Percentiles rank a stretch among this genome's conserved stretches.
Evolutionary conservation across 2,888 invertebrate species (phyloP).

Genomic region (Acanthococcus lagerstroemiae): DNA sequence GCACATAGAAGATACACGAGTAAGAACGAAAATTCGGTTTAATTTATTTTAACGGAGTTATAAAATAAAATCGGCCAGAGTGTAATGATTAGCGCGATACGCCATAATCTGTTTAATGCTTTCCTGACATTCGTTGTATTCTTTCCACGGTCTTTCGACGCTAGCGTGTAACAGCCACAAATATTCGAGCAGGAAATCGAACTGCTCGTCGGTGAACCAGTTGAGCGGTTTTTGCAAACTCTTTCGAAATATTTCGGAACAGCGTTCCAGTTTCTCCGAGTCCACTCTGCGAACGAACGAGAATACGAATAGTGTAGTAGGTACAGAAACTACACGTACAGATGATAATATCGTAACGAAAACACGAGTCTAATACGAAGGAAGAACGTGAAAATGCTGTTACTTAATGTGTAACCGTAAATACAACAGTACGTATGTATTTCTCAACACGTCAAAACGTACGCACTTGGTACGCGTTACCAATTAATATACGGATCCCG

Average conservation of each 20-base stretch:
- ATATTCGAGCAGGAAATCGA: slow-evolving; percentile 34
- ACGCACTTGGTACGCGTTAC: no score
- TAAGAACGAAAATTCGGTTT: no score
- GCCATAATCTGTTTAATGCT: slow-evolving; percentile 37
- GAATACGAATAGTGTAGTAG: background rate
- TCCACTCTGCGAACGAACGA: background rate
- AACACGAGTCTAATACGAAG: no score
- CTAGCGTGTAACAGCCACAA: slow-evolving; percentile 34
- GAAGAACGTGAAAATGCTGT: no score
- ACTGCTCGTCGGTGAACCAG: slow-evolving; percentile 27
- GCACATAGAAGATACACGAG: no score
- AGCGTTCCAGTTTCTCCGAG: background rate
- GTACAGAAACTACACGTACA: no score
- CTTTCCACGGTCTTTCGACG: slow-evolving; percentile 36
- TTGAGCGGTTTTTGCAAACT: background rate
- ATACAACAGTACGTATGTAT: no score
- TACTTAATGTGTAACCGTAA: no score
- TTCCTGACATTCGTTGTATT: slow-evolving; percentile 38
- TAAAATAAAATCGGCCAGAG: background rate
- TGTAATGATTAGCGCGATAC: slow-evolving; percentile 36
- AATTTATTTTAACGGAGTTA: no score
- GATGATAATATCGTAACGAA: no score
- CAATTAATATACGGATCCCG: no score
- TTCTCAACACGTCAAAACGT: no score
- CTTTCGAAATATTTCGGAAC: background rate